Evolutionary conservation across 2,888 invertebrate species (phyloP).

Genomic region (Spodoptera picta): DNA sequence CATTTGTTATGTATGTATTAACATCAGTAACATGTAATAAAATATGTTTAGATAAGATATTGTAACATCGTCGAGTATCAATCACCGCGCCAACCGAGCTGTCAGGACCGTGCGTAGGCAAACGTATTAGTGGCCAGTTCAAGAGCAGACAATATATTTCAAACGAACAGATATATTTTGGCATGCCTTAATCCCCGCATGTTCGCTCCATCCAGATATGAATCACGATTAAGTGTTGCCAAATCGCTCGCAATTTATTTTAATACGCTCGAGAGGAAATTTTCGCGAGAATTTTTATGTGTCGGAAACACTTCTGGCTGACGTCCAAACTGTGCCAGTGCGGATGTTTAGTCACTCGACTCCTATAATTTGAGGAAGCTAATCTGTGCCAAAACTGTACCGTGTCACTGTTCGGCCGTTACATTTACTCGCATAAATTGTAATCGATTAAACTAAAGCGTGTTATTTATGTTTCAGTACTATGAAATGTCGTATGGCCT

Average conservation of each 20-base stretch:
- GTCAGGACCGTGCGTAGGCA: constrained; percentile 65
- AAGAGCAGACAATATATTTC: constrained; percentile 69
- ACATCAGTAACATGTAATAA: constrained; percentile 24
- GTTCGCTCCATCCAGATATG: constrained; percentile 84
- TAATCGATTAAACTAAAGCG: constrained; percentile 75
- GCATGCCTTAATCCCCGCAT: constrained; percentile 81
- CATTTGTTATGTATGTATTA: constrained; percentile 21
- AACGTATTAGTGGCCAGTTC: constrained; percentile 65
- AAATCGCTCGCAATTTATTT: constrained; percentile 88
- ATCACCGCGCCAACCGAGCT: constrained; percentile 62
- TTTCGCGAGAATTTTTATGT: constrained; percentile 87
- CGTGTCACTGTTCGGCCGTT: constrained; percentile 73
- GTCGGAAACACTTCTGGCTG: constrained; percentile 87
- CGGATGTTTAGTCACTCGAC: constrained; percentile 87
- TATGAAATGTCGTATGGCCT: constrained; percentile 99
- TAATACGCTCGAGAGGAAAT: constrained; percentile 86
- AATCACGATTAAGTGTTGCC: constrained; percentile 89
- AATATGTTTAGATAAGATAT: constrained; percentile 51
- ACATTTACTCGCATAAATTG: constrained; percentile 71
- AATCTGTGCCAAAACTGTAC: constrained; percentile 84
- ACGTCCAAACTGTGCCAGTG: constrained; percentile 80
- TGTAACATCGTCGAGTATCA: constrained; percentile 45
- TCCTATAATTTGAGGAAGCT: constrained; percentile 85
- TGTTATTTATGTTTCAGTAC: constrained; percentile 93
- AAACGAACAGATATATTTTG: constrained; percentile 79